Evolutionary conservation across 2,888 invertebrate genomes (phyloP).

Genomic region (Biston betularia): DNA sequence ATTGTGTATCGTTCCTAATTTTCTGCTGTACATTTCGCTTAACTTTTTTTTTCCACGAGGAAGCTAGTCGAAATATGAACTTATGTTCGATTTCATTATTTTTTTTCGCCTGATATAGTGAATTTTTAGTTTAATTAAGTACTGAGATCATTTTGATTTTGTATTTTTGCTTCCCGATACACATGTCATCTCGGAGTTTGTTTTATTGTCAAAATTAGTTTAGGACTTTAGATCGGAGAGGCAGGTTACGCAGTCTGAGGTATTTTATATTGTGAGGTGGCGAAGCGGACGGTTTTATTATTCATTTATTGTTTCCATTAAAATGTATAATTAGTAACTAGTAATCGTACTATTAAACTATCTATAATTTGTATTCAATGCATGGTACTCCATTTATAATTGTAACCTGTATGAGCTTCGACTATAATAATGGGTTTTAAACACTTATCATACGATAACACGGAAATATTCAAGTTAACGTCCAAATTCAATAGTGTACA

Average conservation of each 20-base stretch:
- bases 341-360: conserved; percentile 54
- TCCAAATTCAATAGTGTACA: conserved; percentile 60
- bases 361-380: conserved; percentile 67
- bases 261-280: conserved; percentile 52
- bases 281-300: conserved; percentile 76
- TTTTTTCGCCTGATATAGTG: conserved; percentile 69
- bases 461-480: conserved; percentile 50
- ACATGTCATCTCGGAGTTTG: conserved; percentile 30
- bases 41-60: conserved; percentile 63
- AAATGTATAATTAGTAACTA: conserved; percentile 58
- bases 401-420: conserved; percentile 75
- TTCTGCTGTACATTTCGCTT: conserved; percentile 69
- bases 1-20: conserved; percentile 79
- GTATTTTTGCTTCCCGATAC: conserved; percentile 55
- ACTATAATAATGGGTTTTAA: conserved; percentile 49
- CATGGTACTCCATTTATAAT: conserved; percentile 69
- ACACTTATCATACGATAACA: conserved; percentile 28
- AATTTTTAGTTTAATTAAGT: conserved; percentile 52
- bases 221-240: conserved; percentile 43
- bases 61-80: conserved; percentile 73
- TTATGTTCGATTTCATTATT: conserved; percentile 59
- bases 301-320: conserved; percentile 84
- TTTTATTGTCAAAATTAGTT: conserved; percentile 36
- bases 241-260: conserved; percentile 57
- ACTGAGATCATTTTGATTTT: conserved; percentile 47